These are phyloP conservation scores for Sinocyclocheilus rhinocerous DNA, from an alignment of 2,113 vertebrate species.

Conservation along the genomic window DNA sequence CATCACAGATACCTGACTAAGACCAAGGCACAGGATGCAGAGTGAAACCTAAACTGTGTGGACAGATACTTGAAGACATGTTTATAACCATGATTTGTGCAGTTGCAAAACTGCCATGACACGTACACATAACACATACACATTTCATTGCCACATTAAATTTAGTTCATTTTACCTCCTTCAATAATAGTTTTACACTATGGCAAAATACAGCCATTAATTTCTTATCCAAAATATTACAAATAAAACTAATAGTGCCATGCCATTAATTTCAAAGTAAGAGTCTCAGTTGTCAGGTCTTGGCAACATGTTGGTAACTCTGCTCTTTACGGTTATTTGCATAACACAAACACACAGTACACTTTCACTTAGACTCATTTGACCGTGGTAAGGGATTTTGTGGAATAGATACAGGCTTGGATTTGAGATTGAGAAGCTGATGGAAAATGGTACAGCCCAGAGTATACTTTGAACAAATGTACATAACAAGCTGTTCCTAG, in stretches of 20 bases:
- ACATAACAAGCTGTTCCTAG: background rate
- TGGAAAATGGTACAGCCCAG: background rate
- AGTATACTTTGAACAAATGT: background rate
- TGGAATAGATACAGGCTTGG: background rate
- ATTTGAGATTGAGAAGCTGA: background rate
- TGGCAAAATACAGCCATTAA: background rate
- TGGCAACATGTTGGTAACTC: background rate
- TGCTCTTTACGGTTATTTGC: background rate
- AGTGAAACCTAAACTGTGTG: slow-evolving; percentile 32
- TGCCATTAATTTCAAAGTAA: background rate
- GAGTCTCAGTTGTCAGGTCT: background rate
- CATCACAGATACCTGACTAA: slow-evolving; percentile 61
- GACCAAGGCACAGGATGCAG: slow-evolving; percentile 21
- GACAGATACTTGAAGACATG: slow-evolving; percentile 57
- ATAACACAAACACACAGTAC: background rate
- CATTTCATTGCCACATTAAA: background rate
- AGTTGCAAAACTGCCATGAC: slow-evolving; percentile 6
- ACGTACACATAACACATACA: background rate
- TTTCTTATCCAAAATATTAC: background rate
- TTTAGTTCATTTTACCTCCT: background rate
- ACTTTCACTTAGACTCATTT: background rate
- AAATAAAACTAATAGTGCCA: background rate
- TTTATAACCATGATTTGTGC: slow-evolving; percentile 58
- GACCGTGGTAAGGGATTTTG: background rate
- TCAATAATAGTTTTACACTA: background rate